These are phyloP conservation scores for Pseudococcus longispinus DNA, from an alignment of 2,888 invertebrate species.

Conservation along the genomic window DNA sequence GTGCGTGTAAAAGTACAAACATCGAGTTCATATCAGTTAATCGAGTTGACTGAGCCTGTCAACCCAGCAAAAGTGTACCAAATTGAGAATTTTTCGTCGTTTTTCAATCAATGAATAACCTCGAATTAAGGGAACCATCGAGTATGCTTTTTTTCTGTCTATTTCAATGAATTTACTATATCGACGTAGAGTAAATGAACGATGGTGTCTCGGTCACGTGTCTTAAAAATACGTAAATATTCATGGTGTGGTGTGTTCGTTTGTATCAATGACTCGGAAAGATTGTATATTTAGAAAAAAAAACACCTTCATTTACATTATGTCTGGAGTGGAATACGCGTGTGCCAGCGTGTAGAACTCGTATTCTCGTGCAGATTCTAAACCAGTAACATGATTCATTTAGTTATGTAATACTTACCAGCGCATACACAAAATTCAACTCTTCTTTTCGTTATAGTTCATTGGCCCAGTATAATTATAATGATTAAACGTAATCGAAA, in stretches of 20 bases:
- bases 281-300: neutral
- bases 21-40: neutral
- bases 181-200: neutral
- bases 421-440: neutral
- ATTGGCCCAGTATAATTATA: conserved; percentile 1
- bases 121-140: neutral
- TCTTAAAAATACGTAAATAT: neutral
- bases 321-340: neutral
- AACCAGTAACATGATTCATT: conserved; percentile 22
- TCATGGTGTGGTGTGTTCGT: neutral
- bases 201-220: neutral
- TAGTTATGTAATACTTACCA: neutral
- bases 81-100: neutral
- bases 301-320: neutral
- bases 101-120: neutral
- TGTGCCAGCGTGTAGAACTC: neutral
- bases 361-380: neutral
- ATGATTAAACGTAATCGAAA: conserved; percentile 14
- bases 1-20: neutral
- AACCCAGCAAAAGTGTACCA: neutral
- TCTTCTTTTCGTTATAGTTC: conserved; percentile 13
- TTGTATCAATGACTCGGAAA: neutral
- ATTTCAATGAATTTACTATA: neutral
- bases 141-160: neutral
- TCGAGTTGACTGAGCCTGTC: neutral